Base-by-base conservation (phyloP, 1,140 invertebrate species). In the Thalassaphorura encarpata region DNA sequence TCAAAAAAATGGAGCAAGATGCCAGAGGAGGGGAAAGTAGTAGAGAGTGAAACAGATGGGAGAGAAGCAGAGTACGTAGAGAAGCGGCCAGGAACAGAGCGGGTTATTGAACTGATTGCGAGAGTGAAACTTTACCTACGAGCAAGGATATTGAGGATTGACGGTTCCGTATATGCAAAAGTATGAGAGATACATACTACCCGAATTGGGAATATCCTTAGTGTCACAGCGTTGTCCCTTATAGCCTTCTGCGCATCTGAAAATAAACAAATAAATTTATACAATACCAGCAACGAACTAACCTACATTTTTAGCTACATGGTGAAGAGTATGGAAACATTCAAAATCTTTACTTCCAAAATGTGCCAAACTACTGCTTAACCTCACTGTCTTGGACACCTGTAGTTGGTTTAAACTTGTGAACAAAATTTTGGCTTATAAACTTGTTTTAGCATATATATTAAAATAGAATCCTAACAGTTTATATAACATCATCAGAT, bases 181-280 rank as follows among this genome's bases (percentile, higher is more conserved):
- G 62, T 63, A 63, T 36, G 62, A 63, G 54, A 63, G 62, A 75
- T 78, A 80, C 77, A 77, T 78, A 79, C 77, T 79, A 75, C 63
- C 74, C 74, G 71, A 76, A 78, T 69, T 73, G 76, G 69, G 54
- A 54, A 80, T 76, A 72, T 83, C 81, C 79, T 89, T 88, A 68
- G 78, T 82, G 74, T 87, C 84, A 75, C 87, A 90, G 66, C 84
- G 79, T 70, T 82, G 77, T 67, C 87, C 87, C 69, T 79, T 81
- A 78, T 81, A 89, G 65, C 84, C 85, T 69, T 85, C 83, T 63
- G 82, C 80, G 73, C 87, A 90, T 77, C 87, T 90, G 78, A 3
- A 81, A 81, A 57, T 69, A 56, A 66, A 69, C 72, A 55, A 50
- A 29, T 27, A 63, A 52, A 56, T n/a, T n/a, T n/a, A n/a, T n/a